phyloP scores from a whole-genome alignment of 2,888 invertebrate genomes.

The Nudaria mundana region DNA sequence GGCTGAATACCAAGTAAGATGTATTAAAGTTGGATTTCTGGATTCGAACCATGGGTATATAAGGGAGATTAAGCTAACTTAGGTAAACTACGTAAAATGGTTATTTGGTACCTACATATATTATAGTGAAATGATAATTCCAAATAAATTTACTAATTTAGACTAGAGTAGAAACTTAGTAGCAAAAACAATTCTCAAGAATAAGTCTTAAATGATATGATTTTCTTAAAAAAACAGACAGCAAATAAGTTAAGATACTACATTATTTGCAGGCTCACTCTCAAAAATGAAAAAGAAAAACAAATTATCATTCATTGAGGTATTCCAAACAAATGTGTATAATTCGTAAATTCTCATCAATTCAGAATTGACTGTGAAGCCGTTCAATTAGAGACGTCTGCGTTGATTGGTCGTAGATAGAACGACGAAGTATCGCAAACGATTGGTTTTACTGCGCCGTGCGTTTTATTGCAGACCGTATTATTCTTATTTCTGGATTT shows the following conservation, averaged over 20 bases:
- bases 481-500: slow-evolving; percentile 43
- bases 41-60: too few species aligned
- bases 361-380: slow-evolving; percentile 19
- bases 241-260: too few species aligned
- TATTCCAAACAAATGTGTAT: slow-evolving; percentile 19
- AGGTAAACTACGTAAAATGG: too few species aligned
- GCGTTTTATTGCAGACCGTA: slow-evolving; percentile 50
- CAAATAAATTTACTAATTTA: background rate
- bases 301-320: too few species aligned
- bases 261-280: too few species aligned
- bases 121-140: background rate
- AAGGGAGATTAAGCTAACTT: too few species aligned
- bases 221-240: too few species aligned
- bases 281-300: too few species aligned
- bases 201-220: too few species aligned
- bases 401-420: slow-evolving; percentile 49
- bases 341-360: slow-evolving; percentile 31
- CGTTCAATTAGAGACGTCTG: slow-evolving; percentile 44
- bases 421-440: slow-evolving; percentile 48
- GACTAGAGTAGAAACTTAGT: background rate
- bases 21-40: background rate
- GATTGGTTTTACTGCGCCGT: slow-evolving; percentile 50
- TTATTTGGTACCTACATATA: too few species aligned
- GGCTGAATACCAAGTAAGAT: background rate
- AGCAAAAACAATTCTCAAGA: too few species aligned